These are phyloP conservation scores for Oscheius sp. DNA, from an alignment of 1,140 invertebrate species.

Conservation along the genomic window DNA sequence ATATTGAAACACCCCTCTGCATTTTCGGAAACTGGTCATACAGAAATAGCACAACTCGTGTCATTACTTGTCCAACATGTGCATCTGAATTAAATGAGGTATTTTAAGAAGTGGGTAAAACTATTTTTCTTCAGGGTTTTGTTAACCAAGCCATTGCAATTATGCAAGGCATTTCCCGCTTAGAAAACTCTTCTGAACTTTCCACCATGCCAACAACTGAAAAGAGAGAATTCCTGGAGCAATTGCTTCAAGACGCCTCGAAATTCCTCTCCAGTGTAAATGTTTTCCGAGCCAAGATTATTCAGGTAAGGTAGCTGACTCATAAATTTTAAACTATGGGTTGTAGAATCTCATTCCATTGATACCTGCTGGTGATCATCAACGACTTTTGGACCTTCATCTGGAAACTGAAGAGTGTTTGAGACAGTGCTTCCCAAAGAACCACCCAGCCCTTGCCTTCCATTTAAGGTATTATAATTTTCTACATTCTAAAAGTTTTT, in stretches of 20 bases:
- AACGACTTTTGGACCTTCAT: neutral
- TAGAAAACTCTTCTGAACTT: too few species aligned
- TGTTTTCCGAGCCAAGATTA: constrained; percentile 7
- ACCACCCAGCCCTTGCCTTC: constrained; percentile 19
- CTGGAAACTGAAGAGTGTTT: constrained; percentile 5
- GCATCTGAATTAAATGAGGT: neutral
- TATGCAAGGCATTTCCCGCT: constrained; percentile 7
- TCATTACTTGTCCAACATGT: constrained; percentile 15
- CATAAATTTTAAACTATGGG: too few species aligned
- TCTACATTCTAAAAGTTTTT: neutral
- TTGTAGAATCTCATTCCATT: neutral
- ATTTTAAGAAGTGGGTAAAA: neutral
- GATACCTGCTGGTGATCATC: neutral
- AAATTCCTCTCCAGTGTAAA: neutral
- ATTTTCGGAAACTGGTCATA: constrained; percentile 15
- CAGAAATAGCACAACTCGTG: neutral
- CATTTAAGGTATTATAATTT: neutral
- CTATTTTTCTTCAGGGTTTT: constrained; percentile 6
- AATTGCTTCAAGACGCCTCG: neutral
- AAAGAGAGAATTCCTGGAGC: constrained; percentile 1
- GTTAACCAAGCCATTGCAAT: neutral
- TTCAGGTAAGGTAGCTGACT: neutral
- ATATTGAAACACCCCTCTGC: neutral
- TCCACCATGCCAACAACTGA: constrained; percentile 3
- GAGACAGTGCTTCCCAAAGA: constrained; percentile 16